Conservation (phyloP, 2,888 invertebrate genomes). For the Napeogenes inachia region DNA sequence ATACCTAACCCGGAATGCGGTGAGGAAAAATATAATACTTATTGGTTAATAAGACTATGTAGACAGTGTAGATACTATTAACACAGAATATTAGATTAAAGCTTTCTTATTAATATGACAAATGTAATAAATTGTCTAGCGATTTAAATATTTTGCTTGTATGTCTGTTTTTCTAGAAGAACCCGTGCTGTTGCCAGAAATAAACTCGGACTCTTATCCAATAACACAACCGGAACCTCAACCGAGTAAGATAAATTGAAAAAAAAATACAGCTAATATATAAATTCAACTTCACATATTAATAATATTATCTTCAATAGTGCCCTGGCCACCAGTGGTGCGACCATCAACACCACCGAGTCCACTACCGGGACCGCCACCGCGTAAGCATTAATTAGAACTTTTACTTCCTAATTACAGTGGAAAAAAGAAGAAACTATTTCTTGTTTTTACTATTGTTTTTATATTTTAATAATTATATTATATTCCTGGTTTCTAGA, state of each 20-base stretch:
- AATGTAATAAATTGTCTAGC: too few relatives aligned
- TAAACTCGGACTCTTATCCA: conserved; percentile 2
- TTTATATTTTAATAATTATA: neutral
- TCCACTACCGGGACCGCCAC: conserved; percentile 60
- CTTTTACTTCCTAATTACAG: too few relatives aligned
- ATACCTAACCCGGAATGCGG: conserved; percentile 44
- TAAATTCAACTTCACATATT: neutral
- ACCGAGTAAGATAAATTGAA: conserved; percentile 27
- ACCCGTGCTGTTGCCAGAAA: conserved; percentile 19
- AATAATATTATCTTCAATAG: conserved; percentile 17
- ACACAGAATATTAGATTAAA: too few relatives aligned
- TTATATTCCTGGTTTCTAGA: conserved; percentile 42
- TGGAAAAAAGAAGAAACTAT: too few relatives aligned
- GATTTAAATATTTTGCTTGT: too few relatives aligned
- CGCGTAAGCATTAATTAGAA: conserved; percentile 52
- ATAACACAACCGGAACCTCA: conserved; percentile 15
- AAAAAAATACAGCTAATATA: neutral
- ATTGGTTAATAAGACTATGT: conserved; percentile 1
- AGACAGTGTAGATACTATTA: neutral
- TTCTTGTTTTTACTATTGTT: too few relatives aligned
- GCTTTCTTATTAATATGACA: too few relatives aligned
- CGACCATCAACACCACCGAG: conserved; percentile 32
- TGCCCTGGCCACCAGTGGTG: conserved; percentile 34
- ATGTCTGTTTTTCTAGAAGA: neutral
- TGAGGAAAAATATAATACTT: conserved; percentile 31